Evolutionary conservation across 2,888 invertebrate species (phyloP), one percentile per base, ranked within the genome.

Genomic region (Ophioninae sp.): DNA sequence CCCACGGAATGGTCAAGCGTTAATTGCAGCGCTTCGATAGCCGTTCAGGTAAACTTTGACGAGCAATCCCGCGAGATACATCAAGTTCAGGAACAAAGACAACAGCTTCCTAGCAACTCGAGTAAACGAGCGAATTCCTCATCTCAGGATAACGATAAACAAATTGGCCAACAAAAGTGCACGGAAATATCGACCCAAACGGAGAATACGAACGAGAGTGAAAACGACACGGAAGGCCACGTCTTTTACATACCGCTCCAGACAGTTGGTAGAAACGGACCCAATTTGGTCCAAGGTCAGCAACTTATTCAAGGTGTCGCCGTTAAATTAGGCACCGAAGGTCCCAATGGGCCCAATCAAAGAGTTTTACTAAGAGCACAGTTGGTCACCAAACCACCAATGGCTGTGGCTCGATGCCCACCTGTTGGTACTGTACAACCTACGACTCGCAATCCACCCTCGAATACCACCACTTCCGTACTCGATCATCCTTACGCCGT

Each of bases 191-290:
- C 94, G 2, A 93, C 93, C 1, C 93, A 94, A 83, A 93, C 93
- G 10, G 93, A 94, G n/a, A 89, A 88, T 7, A 90, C 89, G 56
- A 92, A 92, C 64, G 94, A 93, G 6, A 94, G 94, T 85, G 94
- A 94, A 0, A 94, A 94, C 86, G 93, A 93, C 0, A 94, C 94
- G 84, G 93, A 94, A 10, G 94, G 94, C 0, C 95, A 95, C 77
- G 92, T 95, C 21, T 95, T 95, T 89, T 95, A 95, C 85, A 95
- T 95, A 90, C 95, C 95, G 0, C 89, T 95, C 6, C 95, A 95
- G 86, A 93, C 93, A 13, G 91, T 92, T 0, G 92, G 92, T 79
- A 94, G 94, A 10, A 92, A 93, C 68, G 91, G 91, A 0, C 91
- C 92, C 3, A 91, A 91, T 85, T 86, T 92, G 59, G 89, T 89